Percentiles rank a stretch among this genome's conserved stretches.
phyloP scores from a whole-genome alignment of 2,888 invertebrate genomes.

The Cephus pygmeus region DNA sequence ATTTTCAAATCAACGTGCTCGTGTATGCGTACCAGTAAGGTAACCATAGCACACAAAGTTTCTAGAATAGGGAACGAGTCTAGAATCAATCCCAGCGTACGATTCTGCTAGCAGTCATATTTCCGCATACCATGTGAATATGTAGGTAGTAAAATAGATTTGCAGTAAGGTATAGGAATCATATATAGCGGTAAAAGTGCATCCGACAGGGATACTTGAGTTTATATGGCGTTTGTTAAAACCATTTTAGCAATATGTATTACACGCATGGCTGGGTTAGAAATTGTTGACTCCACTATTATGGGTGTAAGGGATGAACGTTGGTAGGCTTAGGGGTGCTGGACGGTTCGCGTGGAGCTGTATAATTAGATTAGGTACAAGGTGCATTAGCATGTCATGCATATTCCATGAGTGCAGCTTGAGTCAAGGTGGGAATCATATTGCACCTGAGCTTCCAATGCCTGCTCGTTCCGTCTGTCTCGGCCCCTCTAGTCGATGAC shows the following conservation, averaged over 20 bases:
- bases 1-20: background rate
- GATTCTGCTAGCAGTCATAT: background rate
- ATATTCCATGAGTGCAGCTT: slow-evolving; percentile 56
- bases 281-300: background rate
- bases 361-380: slow-evolving; percentile 62
- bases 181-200: background rate
- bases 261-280: background rate
- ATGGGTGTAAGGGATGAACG: background rate
- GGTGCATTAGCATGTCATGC: slow-evolving; percentile 61
- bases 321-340: slow-evolving; percentile 7
- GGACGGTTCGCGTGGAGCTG: slow-evolving; percentile 52
- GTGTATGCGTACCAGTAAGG: background rate
- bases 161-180: background rate
- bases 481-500: slow-evolving; percentile 24
- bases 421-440: slow-evolving; percentile 41
- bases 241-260: background rate
- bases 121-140: background rate
- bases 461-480: background rate
- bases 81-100: background rate
- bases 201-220: background rate
- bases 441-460: slow-evolving; percentile 32
- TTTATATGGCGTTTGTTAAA: background rate
- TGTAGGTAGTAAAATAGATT: background rate
- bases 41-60: background rate
- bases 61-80: background rate